Evolutionary conservation across 1,140 invertebrate genomes (phyloP), one percentile per base, ranked within the genome.

Genomic region (Sinella curviseta): DNA sequence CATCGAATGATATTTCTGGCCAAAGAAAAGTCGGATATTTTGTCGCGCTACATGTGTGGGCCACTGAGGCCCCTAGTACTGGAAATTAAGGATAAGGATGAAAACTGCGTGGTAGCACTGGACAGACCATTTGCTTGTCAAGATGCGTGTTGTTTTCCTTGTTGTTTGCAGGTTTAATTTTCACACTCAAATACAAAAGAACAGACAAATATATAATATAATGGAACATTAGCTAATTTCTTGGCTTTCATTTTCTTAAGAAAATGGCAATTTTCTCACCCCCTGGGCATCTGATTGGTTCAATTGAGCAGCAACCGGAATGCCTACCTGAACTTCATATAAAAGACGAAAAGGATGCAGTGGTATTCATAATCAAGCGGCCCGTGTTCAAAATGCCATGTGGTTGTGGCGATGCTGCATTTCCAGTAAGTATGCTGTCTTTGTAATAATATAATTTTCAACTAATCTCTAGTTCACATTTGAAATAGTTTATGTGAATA

Each of bases 181-280:
- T 60, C 12, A 3, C 57, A 48, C 8, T 20, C 39, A 20, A n/a
- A n/a, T n/a, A n/a, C n/a, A n/a, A n/a, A n/a, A n/a, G n/a, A n/a
- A n/a, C n/a, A n/a, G n/a, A n/a, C n/a, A n/a, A n/a, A n/a, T n/a
- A n/a, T n/a, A n/a, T n/a, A n/a, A n/a, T n/a, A 4, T 48, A 48
- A 48, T 48, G 17, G 17, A 48, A 48, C 4, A 8, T 48, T 48
- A 17, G 39, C 17, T 4, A 48, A 48, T 48, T 48, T 48, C 39
- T 48, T 17, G 39, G n/a, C n/a, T n/a, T n/a, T n/a, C n/a, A 65
- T 17, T n/a, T 65, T 65, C 24, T 65, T 65, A 26, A 70, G 65
- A 70, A 70, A 70, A 70, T 70, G 65, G 31, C 65, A 70, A 70
- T 70, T 31, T 70, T 70, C n/a, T 70, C 26, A 2, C 65, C 65